Base-by-base conservation (phyloP, 2,797 vertebrate species). In the Urosaurus nigricauda region DNA sequence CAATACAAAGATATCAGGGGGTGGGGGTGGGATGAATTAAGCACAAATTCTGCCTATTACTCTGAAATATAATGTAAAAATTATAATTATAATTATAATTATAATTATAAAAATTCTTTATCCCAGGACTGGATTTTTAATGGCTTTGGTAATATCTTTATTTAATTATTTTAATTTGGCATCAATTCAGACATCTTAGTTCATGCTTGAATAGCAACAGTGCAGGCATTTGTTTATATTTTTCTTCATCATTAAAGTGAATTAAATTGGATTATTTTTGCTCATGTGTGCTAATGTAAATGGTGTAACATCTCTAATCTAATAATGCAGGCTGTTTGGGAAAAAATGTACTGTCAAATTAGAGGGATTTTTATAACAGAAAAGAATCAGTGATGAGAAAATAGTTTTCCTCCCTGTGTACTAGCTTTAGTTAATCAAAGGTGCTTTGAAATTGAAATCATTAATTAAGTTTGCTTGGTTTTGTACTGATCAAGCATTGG, bases 211-310 rank as follows among this genome's bases (percentile, higher is more conserved):
- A 85, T 78, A 91, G 87, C 87, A 89, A 70, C 80, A 93, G 95
- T 95, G 96, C 96, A 91, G 92, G 97, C 96, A 94, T 93, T 86
- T 88, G 37, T 93, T 63, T 24, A 56, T 86, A 51, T 93, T 93
- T 94, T 91, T 95, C 95, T 93, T 88, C 91, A 93, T 95, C 96
- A 95, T 96, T 96, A 73, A 79, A n/a, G 8, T 53, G 47, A 65
- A 95, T 94, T 93, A 95, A 95, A 97, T 96, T 93, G 90, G 96
- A 96, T 97, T 96, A 96, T 95, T 96, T 96, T 96, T 95, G 78
- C 70, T 94, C 90, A 85, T 92, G 88, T 94, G 95, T 60, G 60
- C 92, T 96, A 92, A 96, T 95, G 92, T 94, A 92, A 96, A 93
- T 85, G 93, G 80, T 12, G 1, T 95, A 87, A 88, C 88, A 82